These are phyloP conservation scores for Alloplasta piceator DNA, from an alignment of 2,888 invertebrate genomes.

Conservation along the genomic window DNA sequence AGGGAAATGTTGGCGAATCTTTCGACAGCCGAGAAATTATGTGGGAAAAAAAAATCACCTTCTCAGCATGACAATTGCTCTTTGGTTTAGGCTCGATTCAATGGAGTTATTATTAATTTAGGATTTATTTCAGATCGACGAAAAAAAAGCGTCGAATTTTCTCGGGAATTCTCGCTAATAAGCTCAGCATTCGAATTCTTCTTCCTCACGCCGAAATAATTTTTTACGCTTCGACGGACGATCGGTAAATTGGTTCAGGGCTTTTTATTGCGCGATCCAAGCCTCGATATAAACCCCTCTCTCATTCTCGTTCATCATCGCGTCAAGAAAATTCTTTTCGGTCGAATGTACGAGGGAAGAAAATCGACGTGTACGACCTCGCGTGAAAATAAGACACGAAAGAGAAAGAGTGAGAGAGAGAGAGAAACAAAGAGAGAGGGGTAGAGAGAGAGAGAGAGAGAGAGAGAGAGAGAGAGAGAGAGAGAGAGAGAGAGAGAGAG, in stretches of 20 bases:
- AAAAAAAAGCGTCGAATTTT: not conserved
- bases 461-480: not conserved
- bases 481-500: conserved; percentile 26
- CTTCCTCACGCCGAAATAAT: conserved; percentile 6
- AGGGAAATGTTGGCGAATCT: no score
- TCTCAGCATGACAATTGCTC: no score
- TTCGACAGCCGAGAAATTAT: conserved; percentile 15
- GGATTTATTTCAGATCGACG: not conserved
- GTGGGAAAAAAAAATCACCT: not conserved
- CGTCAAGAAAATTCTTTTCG: conserved; percentile 46
- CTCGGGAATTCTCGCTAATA: no score
- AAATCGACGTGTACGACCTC: conserved; percentile 44
- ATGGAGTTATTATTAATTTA: no score
- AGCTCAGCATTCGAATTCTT: not conserved
- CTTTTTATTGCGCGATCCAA: conserved; percentile 30
- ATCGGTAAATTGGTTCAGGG: conserved; percentile 45
- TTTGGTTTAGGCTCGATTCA: no score
- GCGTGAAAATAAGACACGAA: conserved; percentile 34
- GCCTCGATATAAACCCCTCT: not conserved
- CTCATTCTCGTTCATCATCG: conserved; percentile 33
- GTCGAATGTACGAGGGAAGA: conserved; percentile 45
- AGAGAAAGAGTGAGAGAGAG: conserved; percentile 6
- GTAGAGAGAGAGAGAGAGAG: not conserved
- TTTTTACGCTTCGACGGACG: conserved; percentile 33
- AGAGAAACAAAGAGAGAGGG: no score